Conservation (phyloP, 2,113 vertebrate genomes). For the Sebastes schlegelii region DNA sequence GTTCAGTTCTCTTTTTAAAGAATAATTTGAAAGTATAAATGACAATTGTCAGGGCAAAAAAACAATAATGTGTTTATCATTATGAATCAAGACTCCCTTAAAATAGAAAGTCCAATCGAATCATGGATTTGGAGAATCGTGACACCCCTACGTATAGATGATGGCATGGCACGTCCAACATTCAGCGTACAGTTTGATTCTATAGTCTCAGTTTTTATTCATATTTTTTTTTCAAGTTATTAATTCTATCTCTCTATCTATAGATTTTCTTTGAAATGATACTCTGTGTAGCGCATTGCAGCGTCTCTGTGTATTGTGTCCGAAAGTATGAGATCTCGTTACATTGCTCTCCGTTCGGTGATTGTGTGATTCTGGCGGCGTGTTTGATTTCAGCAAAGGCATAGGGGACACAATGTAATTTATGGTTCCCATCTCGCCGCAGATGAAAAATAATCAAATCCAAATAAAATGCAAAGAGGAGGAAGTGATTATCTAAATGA, state of each 20-base stretch:
- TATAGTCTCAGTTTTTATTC: not conserved
- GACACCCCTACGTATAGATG: too few species aligned
- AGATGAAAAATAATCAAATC: slow-evolving; percentile 83
- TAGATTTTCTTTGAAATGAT: not conserved
- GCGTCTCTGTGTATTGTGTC: slow-evolving; percentile 1
- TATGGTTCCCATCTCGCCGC: slow-evolving; percentile 78
- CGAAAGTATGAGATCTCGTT: slow-evolving; percentile 48
- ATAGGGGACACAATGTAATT: slow-evolving; percentile 76
- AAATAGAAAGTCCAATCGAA: too few species aligned
- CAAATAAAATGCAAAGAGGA: slow-evolving; percentile 82
- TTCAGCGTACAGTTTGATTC: not conserved
- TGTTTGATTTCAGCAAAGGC: slow-evolving; percentile 69
- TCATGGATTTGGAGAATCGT: too few species aligned
- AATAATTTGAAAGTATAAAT: too few species aligned
- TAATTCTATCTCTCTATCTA: not conserved
- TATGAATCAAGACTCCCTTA: too few species aligned
- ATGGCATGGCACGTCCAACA: not conserved
- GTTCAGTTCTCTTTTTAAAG: too few species aligned
- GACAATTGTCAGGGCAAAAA: too few species aligned
- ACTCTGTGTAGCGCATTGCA: not conserved
- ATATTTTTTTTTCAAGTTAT: not conserved
- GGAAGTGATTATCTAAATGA: slow-evolving; percentile 82
- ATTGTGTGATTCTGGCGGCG: slow-evolving; percentile 62
- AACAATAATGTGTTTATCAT: too few species aligned
- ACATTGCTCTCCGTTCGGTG: slow-evolving; percentile 62